Conservation (phyloP, 1,140 invertebrate genomes). For the Dinoponera quadriceps region DNA sequence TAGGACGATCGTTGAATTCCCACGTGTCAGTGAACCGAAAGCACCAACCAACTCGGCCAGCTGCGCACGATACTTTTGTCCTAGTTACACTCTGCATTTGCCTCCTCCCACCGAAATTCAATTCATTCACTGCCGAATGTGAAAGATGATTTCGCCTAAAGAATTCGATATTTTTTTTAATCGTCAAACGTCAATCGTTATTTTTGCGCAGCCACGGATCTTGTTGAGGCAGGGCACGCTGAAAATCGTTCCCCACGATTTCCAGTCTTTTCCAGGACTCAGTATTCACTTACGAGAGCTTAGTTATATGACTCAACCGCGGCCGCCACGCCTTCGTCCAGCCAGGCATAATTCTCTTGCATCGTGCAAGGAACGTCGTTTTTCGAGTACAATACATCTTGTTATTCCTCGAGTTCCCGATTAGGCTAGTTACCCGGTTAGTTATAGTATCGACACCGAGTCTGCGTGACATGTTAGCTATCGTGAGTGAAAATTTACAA, state of each 20-base stretch:
- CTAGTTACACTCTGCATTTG: not conserved
- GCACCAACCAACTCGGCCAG: slow-evolving; percentile 39
- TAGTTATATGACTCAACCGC: slow-evolving; percentile 1
- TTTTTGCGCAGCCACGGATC: not conserved
- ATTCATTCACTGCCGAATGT: slow-evolving; percentile 16
- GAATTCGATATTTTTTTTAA: too few species aligned
- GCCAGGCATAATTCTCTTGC: slow-evolving; percentile 26
- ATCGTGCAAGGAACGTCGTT: not conserved
- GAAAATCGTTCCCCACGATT: not conserved
- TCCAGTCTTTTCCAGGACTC: not conserved
- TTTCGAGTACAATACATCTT: not conserved
- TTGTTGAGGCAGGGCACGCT: not conserved
- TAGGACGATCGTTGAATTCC: slow-evolving; percentile 51
- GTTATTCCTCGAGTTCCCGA: not conserved
- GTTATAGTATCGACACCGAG: not conserved
- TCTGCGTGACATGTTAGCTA: too few species aligned
- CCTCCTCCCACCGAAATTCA: not conserved
- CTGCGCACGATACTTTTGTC: slow-evolving; percentile 23
- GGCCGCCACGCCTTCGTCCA: slow-evolving; percentile 28
- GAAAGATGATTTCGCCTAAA: slow-evolving; percentile 2
- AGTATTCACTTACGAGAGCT: slow-evolving; percentile 32
- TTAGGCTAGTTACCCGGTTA: not conserved
- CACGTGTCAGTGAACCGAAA: slow-evolving; percentile 57
- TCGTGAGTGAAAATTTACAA: too few species aligned
- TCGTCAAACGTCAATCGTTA: too few species aligned